Percentiles rank a stretch among this genome's conserved stretches.
Conservation (phyloP, 2,888 invertebrate genomes). For the Trichopoda pennipes region DNA sequence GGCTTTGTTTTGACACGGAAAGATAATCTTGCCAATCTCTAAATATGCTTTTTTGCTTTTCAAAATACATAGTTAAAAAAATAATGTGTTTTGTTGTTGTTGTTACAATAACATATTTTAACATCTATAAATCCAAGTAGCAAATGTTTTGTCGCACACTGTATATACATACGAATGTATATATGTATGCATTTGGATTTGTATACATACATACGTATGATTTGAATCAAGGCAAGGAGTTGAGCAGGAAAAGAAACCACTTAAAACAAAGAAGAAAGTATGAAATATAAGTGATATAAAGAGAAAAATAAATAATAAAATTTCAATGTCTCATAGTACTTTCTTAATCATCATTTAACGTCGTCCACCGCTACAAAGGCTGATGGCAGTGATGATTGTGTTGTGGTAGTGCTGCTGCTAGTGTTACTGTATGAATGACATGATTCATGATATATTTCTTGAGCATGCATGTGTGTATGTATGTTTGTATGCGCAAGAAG, state of each 20-base stretch:
- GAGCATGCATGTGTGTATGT: neutral
- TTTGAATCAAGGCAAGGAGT: neutral
- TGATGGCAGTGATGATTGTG: neutral
- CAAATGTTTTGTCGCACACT: neutral
- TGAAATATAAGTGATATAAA: conserved; percentile 30
- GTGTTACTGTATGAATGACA: conserved; percentile 22
- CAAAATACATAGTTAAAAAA: no score
- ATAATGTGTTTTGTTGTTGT: no score
- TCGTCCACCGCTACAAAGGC: conserved; percentile 4
- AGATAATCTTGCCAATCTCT: no score
- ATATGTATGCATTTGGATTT: neutral
- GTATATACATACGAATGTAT: neutral
- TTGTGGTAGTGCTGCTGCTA: neutral
- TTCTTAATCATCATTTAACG: conserved; percentile 61
- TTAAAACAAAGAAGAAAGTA: conserved; percentile 63
- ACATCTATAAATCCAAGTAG: no score
- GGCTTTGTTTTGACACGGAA: no score
- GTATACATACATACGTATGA: neutral
- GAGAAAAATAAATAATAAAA: conserved; percentile 46
- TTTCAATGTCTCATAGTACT: conserved; percentile 56
- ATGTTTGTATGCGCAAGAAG: conserved; percentile 13
- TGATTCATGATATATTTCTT: conserved; percentile 62
- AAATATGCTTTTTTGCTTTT: no score
- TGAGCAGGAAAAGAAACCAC: conserved; percentile 28
- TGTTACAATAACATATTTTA: no score